Evolutionary conservation across 2,888 invertebrate species (phyloP).

Genomic region (Drosophila algonquin): DNA sequence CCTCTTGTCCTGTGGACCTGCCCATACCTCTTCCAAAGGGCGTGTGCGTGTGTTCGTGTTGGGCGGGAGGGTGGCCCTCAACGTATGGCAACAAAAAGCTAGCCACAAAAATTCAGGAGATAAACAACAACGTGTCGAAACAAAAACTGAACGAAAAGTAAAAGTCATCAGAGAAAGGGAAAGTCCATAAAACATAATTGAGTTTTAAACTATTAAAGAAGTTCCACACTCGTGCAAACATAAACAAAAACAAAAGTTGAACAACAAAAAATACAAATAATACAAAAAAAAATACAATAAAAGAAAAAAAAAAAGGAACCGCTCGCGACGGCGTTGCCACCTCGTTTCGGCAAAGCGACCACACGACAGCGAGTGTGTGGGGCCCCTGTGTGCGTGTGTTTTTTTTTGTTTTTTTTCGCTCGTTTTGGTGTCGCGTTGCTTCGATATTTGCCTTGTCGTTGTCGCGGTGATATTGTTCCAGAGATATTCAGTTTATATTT

Average conservation of each 20-base stretch:
- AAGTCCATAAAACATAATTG: background rate
- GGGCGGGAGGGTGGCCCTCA: background rate
- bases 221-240: background rate
- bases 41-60: background rate
- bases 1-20: too few relatives aligned
- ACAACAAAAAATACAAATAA: background rate
- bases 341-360: background rate
- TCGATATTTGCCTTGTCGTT: slow-evolving; percentile 18
- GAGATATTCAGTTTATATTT: slow-evolving; percentile 3
- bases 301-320: background rate
- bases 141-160: background rate
- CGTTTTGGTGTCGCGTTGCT: background rate
- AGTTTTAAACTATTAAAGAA: background rate
- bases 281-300: background rate
- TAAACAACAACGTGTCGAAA: background rate
- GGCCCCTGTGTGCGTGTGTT: background rate
- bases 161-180: background rate
- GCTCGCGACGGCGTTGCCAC: background rate
- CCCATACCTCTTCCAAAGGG: background rate
- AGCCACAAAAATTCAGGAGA: background rate
- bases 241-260: background rate
- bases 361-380: slow-evolving; percentile 5
- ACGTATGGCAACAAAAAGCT: background rate
- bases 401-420: background rate
- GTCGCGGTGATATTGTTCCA: slow-evolving; percentile 8